These are phyloP conservation scores for Emydura subglobosa DNA, from an alignment of 2,113 vertebrate species.

Conservation along the genomic window DNA sequence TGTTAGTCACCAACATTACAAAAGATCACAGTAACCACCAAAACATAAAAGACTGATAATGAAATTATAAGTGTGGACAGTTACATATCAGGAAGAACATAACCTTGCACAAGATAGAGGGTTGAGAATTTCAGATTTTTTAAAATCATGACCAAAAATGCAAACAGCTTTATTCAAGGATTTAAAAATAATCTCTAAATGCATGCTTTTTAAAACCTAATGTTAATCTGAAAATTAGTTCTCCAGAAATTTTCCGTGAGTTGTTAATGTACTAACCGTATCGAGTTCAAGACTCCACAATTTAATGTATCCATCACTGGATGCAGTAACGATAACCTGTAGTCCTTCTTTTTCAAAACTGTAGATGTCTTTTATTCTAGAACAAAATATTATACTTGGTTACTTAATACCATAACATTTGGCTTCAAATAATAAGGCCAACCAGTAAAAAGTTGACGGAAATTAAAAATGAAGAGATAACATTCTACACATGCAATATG, in stretches of 20 bases:
- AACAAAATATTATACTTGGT: constrained; percentile 31
- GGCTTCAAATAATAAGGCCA: not conserved
- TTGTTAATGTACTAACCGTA: constrained; percentile 79
- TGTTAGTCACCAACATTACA: not conserved
- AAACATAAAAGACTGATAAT: not conserved
- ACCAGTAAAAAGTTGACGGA: not conserved
- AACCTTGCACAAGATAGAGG: not conserved
- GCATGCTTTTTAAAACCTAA: not conserved
- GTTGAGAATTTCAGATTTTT: not conserved
- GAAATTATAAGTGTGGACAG: accelerated
- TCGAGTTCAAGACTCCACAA: constrained; percentile 89
- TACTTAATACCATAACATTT: not conserved
- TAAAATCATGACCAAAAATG: not conserved
- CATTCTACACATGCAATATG: not conserved
- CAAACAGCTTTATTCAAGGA: not conserved
- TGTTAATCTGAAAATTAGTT: not conserved
- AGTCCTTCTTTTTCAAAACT: constrained; percentile 84
- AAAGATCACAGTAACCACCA: not conserved
- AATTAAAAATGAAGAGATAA: not conserved
- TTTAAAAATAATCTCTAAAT: not conserved
- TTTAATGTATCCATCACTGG: constrained; percentile 96
- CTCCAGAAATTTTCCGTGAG: not conserved
- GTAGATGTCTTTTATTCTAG: constrained; percentile 90
- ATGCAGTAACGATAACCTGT: constrained; percentile 90
- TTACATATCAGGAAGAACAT: not conserved